Conservation (phyloP, 2,797 vertebrate species). For the Pseudochromis fuscus region DNA sequence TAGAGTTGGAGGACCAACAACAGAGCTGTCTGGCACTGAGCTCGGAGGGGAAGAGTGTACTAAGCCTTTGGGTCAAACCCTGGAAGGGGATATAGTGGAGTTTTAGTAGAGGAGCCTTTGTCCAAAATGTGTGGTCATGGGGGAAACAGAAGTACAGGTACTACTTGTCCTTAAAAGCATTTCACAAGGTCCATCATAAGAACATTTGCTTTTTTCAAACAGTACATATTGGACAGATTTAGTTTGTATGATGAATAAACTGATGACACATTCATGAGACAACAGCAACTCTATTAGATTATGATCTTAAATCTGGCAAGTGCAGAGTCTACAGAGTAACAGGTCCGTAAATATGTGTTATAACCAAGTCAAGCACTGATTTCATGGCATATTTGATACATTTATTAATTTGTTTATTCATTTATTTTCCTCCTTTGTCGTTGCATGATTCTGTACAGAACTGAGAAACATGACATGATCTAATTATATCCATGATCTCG, state of each 20-base stretch:
- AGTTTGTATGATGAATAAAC: background rate
- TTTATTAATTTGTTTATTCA: background rate
- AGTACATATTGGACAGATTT: background rate
- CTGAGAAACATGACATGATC: conserved; percentile 24
- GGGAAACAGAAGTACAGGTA: background rate
- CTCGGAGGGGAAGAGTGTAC: conserved; percentile 14
- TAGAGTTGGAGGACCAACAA: conserved; percentile 54
- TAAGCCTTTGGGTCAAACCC: conserved; percentile 30
- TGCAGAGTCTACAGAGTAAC: no score
- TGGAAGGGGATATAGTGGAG: background rate
- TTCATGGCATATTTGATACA: no score
- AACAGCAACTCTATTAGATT: background rate
- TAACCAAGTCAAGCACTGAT: no score
- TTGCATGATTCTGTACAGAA: background rate
- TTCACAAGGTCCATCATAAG: no score
- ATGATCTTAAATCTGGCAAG: no score
- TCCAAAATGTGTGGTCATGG: conserved; percentile 9
- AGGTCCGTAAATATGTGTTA: no score
- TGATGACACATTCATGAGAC: background rate
- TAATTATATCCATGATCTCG: conserved; percentile 26
- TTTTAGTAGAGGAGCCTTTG: background rate
- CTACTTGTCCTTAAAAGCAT: background rate
- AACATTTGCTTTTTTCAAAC: no score
- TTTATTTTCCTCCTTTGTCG: background rate
- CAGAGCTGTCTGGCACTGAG: conserved; percentile 44